Base-by-base conservation (phyloP, 2,888 invertebrate species). In the Leucophora obtusa region DNA sequence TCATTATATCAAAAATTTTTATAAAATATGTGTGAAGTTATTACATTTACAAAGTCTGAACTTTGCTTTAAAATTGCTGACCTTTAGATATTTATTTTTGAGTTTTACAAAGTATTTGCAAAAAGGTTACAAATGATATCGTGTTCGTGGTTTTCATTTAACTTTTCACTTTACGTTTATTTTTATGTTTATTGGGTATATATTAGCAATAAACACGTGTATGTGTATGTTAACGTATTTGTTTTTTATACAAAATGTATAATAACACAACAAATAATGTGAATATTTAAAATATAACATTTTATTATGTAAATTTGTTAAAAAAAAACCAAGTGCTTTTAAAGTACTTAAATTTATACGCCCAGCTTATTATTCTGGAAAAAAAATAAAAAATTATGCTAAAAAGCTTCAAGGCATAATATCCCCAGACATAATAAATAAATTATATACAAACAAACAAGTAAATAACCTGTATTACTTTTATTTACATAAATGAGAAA, bases 341-440 rank as follows among this genome's bases (percentile, higher is more conserved):
- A 50, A 60, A 15, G n/a, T 65, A 60, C 74, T 74, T 79, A 79
- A 65, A 79, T 62, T 74, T 66, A 28, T 66, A 66, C 60, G 66
- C 59, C 56, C 59, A 56, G 59, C 66, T 70, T 60, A 65, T 51
- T 69, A 50, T 38, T 68, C 38, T 28, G 10, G 9, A 54, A 28
- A 47, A 59, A 53, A 53, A 54, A 9, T 11, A 14, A 35, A n/a
- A 21, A 35, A 65, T 35, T 24, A 56, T 8, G 17, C n/a, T n/a
- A 35, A 71, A 71, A 15, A 21, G 28, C 79, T 56, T 50, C 21
- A 50, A 59, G 74, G 74, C 50, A 59, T 47, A 53, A 47, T 65
- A 38, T 63, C 69, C 59, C 65, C 68, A 60, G 68, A 79, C 62
- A 79, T 72, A 53, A 65, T 35, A 47, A 74, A 47, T 47, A 38